phyloP scores from a whole-genome alignment of 2,113 vertebrate genomes.

The Nerophis ophidion region DNA sequence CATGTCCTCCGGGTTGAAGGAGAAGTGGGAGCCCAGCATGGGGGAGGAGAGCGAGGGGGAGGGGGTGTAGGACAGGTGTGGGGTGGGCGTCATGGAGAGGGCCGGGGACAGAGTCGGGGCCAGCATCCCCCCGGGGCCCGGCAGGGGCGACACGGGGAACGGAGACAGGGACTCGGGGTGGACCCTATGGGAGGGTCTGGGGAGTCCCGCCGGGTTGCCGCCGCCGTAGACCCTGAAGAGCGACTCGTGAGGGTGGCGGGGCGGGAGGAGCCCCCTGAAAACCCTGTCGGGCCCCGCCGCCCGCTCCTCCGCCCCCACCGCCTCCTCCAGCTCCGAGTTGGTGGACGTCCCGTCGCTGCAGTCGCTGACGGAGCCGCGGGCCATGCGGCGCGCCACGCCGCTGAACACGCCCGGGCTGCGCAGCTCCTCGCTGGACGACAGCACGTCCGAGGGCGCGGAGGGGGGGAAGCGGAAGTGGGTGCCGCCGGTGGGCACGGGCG shows the following conservation, averaged over 20 bases:
- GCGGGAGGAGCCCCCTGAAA: constrained; percentile 75
- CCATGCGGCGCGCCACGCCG: constrained; percentile 76
- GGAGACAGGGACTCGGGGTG: constrained; percentile 82
- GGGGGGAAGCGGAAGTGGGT: constrained; percentile 88
- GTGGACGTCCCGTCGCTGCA: constrained; percentile 88
- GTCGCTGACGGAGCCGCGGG: constrained; percentile 84
- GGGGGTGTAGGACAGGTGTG: constrained; percentile 83
- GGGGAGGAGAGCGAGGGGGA: constrained; percentile 85
- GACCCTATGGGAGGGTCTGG: constrained; percentile 67
- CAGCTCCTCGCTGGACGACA: constrained; percentile 84
- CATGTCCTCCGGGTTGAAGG: constrained; percentile 92
- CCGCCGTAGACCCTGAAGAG: constrained; percentile 81
- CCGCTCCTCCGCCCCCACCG: constrained; percentile 68
- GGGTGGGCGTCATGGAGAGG: constrained; percentile 82
- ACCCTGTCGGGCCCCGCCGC: constrained; percentile 54
- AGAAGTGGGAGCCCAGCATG: constrained; percentile 86
- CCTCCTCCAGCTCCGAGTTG: constrained; percentile 84
- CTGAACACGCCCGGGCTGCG: constrained; percentile 82
- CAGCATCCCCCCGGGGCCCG: constrained; percentile 74
- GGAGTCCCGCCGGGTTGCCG: constrained; percentile 66
- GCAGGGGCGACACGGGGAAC: constrained; percentile 83
- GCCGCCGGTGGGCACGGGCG: constrained; percentile 78
- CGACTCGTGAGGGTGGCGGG: constrained; percentile 77
- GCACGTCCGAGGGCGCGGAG: constrained; percentile 81
- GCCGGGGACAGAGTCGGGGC: constrained; percentile 81